A percentile compares a stretch with the other conserved stretches of the same genome.
phyloP scores from a whole-genome alignment of 2,888 invertebrate genomes.

The Onchidella celtica region DNA sequence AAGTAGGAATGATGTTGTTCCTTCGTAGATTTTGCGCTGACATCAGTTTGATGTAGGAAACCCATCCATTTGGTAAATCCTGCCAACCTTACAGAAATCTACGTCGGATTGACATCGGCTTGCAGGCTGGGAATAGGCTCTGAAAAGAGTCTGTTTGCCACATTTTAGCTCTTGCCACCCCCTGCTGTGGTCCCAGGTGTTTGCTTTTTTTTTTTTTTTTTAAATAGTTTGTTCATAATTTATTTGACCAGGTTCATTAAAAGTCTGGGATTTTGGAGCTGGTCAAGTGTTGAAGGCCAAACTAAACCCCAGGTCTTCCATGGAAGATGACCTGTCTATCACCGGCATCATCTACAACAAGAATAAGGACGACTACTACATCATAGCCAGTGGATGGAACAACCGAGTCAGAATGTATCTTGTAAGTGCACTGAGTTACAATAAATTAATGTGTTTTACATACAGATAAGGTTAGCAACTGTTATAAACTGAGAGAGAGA shows the following conservation, averaged over 20 bases:
- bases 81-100: no score
- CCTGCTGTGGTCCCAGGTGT: no score
- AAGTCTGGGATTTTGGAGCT: constrained; percentile 79
- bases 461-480: neutral
- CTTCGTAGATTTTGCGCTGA: no score
- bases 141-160: no score
- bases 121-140: no score
- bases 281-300: constrained; percentile 77
- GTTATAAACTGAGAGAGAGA: neutral
- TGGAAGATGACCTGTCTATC: constrained; percentile 67
- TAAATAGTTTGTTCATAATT: no score
- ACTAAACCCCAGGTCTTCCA: constrained; percentile 57
- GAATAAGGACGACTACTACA: constrained; percentile 65
- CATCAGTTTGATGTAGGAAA: no score
- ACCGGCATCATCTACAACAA: constrained; percentile 69
- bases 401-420: constrained; percentile 72
- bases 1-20: no score
- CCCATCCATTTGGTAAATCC: no score
- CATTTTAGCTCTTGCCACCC: no score
- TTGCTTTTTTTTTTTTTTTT: no score
- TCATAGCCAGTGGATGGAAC: constrained; percentile 75
- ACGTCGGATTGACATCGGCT: no score
- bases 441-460: neutral
- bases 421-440: constrained; percentile 56
- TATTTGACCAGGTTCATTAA: constrained; percentile 72